Percentiles rank a stretch among this genome's conserved stretches.
These are phyloP conservation scores for Neotoma lepida DNA, from an alignment of 2,113 vertebrate genomes.

Conservation along the genomic window DNA sequence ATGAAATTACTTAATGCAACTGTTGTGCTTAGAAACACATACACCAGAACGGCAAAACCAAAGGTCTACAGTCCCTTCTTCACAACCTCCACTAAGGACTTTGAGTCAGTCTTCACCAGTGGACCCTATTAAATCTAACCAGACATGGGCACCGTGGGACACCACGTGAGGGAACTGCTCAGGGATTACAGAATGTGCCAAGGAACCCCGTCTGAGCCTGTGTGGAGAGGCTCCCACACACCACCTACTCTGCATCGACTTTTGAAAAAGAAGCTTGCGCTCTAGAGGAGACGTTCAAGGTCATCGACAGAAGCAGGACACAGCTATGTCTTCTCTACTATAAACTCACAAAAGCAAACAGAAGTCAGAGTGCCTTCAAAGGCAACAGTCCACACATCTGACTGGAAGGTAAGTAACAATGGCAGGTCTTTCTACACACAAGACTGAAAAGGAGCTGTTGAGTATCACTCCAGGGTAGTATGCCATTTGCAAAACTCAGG, in stretches of 20 bases:
- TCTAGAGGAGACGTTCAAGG: neutral
- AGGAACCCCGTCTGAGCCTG: neutral
- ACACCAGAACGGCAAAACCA: conserved; percentile 1
- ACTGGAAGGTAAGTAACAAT: neutral
- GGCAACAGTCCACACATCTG: neutral
- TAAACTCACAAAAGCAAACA: conserved; percentile 23
- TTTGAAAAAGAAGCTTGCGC: neutral
- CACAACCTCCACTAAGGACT: neutral
- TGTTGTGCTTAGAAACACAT: conserved; percentile 53
- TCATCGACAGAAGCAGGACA: neutral
- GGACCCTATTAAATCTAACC: neutral
- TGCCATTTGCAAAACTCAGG: neutral
- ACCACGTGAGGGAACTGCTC: neutral
- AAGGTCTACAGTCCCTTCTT: neutral
- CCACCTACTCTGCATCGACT: neutral
- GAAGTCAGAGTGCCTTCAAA: conserved; percentile 29
- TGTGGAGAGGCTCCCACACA: neutral
- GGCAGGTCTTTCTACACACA: neutral
- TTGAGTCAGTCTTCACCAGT: neutral
- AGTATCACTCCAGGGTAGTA: neutral
- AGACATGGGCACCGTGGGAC: neutral
- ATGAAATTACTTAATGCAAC: conserved; percentile 69
- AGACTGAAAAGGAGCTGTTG: conserved; percentile 12
- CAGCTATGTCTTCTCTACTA: neutral
- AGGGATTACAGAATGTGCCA: conserved; percentile 12